Conservation (phyloP, 2,888 invertebrate genomes). For the Hydrotaea diabolus region DNA sequence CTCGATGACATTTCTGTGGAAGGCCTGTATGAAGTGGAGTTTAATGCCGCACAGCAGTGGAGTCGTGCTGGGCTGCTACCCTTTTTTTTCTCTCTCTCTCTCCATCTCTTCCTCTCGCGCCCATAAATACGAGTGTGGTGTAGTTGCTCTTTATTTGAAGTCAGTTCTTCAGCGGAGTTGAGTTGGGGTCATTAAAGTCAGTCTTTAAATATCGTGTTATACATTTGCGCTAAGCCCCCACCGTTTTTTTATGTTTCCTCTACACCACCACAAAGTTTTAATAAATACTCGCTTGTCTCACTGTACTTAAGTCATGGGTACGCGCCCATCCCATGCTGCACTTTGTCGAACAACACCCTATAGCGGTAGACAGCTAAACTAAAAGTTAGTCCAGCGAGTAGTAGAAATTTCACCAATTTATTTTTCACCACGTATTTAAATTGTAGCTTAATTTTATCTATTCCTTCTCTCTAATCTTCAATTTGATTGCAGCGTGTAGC, state of each 20-base stretch:
- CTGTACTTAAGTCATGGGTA: no score
- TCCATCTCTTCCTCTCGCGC: not conserved
- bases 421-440: not conserved
- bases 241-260: no score
- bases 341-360: no score
- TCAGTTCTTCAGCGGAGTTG: no score
- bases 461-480: not conserved
- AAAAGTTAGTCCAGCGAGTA: not conserved
- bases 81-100: not conserved
- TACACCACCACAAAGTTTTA: no score
- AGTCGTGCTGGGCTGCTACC: no score
- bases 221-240: no score
- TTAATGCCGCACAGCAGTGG: no score
- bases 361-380: no score
- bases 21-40: not conserved
- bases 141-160: conserved; percentile 2
- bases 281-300: no score
- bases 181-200: conserved; percentile 12
- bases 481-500: no score
- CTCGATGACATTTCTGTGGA: conserved; percentile 13
- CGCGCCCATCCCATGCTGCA: no score
- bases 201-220: not conserved
- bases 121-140: not conserved
- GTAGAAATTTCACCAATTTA: conserved; percentile 35
- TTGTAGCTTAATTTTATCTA: not conserved